These are phyloP conservation scores for cat (Felis catus) DNA, from an alignment of 2,113 vertebrate species.

Conservation along the genomic window F.catus_Fca126_mat1.0 CM031420.1:106205001-106205500, in stretches of 20 bases:
- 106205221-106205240: conserved; percentile 12
- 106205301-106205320: not conserved
- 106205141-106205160: not conserved
- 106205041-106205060: not conserved
- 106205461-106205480: conserved; percentile 13
- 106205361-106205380: not conserved
- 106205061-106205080: not conserved
- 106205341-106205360: not conserved
- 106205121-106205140: not conserved
- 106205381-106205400: not conserved
- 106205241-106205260: not conserved
- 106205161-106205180: not conserved
- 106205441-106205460: not conserved
- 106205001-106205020: not conserved
- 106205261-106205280: not conserved
- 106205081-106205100: conserved; percentile 14
- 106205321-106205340: not conserved
- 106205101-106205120: conserved; percentile 4
- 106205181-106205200: not conserved
- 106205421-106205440: conserved; percentile 28
- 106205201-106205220: not conserved
- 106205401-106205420: not conserved
- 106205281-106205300: not conserved
- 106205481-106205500: not conserved
- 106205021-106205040: not conserved